A percentile compares a stretch with the other conserved stretches of the same genome.
phyloP scores from a whole-genome alignment of 2,888 invertebrate genomes.

The Eueremaeus valkanovi region DNA sequence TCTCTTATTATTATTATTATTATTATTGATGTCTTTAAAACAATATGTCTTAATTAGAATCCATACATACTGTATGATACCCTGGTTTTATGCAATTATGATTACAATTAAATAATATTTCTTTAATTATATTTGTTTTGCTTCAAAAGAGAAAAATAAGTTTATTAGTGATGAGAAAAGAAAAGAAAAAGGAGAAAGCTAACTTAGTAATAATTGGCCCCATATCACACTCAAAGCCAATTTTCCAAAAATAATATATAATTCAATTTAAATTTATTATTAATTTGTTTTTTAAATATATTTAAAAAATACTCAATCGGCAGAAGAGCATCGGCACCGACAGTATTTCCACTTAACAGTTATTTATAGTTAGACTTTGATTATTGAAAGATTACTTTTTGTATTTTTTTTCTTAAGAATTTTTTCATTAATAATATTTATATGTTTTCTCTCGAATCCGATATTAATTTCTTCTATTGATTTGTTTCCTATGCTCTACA shows the following conservation, averaged over 20 bases:
- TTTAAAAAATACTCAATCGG: background rate
- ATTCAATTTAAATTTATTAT: background rate
- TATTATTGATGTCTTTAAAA: too few species aligned
- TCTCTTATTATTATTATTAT: too few species aligned
- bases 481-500: background rate
- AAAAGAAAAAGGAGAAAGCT: background rate
- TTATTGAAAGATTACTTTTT: constrained; percentile 1
- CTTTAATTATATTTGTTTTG: too few species aligned
- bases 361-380: constrained; percentile 2
- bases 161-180: background rate
- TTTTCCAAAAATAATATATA: constrained; percentile 5
- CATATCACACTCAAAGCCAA: constrained; percentile 31
- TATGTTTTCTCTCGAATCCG: background rate
- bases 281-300: too few species aligned
- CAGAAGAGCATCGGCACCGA: background rate
- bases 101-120: too few species aligned
- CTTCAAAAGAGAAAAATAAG: background rate
- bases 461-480: background rate
- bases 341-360: background rate
- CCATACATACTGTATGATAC: constrained; percentile 7
- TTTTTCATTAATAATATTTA: background rate
- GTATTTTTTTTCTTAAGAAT: too few species aligned
- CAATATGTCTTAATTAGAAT: background rate
- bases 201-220: background rate
- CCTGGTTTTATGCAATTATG: background rate